phyloP scores from a whole-genome alignment of 1,140 invertebrate genomes.

The Drosophila sproati region DNA sequence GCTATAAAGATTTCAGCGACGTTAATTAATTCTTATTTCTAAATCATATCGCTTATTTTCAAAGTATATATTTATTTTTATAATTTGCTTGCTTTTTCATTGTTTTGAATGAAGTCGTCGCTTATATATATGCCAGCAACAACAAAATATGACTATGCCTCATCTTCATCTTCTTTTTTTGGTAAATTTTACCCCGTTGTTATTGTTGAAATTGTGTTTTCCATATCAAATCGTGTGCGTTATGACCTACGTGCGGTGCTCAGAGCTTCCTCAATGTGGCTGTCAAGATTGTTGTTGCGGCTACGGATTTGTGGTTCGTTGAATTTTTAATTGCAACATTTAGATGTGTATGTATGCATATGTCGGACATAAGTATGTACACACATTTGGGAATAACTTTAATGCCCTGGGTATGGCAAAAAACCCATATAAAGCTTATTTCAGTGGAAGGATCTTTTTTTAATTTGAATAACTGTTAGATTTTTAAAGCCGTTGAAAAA shows the following conservation, averaged over 20 bases:
- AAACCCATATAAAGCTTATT: not conserved
- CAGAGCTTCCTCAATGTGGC: conserved; percentile 46
- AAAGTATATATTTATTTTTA: not conserved
- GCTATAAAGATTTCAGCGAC: too few species aligned
- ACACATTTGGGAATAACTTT: not conserved
- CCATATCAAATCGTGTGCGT: conserved; percentile 58
- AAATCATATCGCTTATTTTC: too few species aligned
- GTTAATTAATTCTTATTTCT: too few species aligned
- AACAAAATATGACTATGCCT: conserved; percentile 23
- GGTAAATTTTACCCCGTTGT: conserved; percentile 1
- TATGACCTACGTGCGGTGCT: conserved; percentile 67
- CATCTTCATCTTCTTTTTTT: conserved; percentile 22
- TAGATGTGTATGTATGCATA: conserved; percentile 5
- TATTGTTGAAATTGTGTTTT: conserved; percentile 43
- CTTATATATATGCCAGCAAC: conserved; percentile 17
- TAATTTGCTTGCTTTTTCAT: conserved; percentile 22
- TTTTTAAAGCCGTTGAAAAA: too few species aligned
- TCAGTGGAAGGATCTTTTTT: too few species aligned
- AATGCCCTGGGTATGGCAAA: not conserved
- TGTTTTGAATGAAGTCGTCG: conserved; percentile 32
- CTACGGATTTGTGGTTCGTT: conserved; percentile 45
- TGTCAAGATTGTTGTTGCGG: conserved; percentile 15
- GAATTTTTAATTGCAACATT: conserved; percentile 38
- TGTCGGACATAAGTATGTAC: not conserved
- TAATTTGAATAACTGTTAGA: too few species aligned